These are phyloP conservation scores for Epinephelus malabaricus DNA, from an alignment of 2,797 vertebrate species.

Conservation along the genomic window DNA sequence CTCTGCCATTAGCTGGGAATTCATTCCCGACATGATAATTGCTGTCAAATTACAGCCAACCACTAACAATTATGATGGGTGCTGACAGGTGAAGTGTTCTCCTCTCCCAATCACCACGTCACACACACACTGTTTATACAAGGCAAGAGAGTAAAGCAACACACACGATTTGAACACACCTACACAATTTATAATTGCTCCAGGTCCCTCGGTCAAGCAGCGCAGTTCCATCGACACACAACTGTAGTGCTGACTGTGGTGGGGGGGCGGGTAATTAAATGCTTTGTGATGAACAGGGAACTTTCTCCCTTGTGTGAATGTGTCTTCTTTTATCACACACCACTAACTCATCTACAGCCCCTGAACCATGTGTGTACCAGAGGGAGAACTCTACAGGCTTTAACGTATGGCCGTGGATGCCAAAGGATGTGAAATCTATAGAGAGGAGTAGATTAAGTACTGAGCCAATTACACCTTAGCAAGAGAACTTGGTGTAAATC, in stretches of 20 bases:
- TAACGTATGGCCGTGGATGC: neutral
- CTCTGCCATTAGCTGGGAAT: slow-evolving; percentile 57
- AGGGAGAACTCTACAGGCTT: slow-evolving; percentile 10
- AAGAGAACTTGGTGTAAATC: neutral
- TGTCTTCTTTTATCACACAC: slow-evolving; percentile 42
- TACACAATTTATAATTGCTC: slow-evolving; percentile 34
- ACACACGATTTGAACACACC: neutral
- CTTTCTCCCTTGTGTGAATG: slow-evolving; percentile 41
- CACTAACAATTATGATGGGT: slow-evolving; percentile 67
- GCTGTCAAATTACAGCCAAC: slow-evolving; percentile 80
- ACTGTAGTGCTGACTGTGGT: slow-evolving; percentile 40
- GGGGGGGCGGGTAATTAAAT: slow-evolving; percentile 52
- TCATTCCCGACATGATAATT: slow-evolving; percentile 71
- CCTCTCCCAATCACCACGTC: neutral
- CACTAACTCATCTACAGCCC: slow-evolving; percentile 43
- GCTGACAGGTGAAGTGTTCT: slow-evolving; percentile 68
- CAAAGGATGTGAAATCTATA: neutral
- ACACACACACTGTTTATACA: neutral
- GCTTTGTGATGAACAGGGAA: slow-evolving; percentile 52
- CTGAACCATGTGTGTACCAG: slow-evolving; percentile 2
- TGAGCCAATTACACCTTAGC: slow-evolving; percentile 2
- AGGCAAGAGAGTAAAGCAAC: neutral
- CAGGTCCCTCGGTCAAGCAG: slow-evolving; percentile 60
- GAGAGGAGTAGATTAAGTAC: slow-evolving; percentile 21
- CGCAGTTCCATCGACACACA: slow-evolving; percentile 39